phyloP scores from a whole-genome alignment of 2,888 invertebrate species.

The Scaptomyza tumidula region DNA sequence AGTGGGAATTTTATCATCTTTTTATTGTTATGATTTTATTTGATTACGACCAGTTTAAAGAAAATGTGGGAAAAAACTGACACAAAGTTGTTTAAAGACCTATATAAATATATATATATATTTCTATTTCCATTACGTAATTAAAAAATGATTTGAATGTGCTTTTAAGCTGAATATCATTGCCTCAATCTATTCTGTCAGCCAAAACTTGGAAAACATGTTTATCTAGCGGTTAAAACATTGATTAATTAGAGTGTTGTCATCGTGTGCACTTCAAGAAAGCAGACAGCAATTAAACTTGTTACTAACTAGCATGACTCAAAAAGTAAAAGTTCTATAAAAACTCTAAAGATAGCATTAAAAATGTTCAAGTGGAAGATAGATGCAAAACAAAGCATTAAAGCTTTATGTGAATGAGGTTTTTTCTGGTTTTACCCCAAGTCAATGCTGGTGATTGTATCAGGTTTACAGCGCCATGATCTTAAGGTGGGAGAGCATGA shows the following conservation, averaged over 20 bases:
- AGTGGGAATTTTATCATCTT: too few species aligned
- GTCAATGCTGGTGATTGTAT: constrained; percentile 24
- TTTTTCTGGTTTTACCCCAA: constrained; percentile 12
- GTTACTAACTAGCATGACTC: neutral
- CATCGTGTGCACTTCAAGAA: neutral
- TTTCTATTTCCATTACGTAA: too few species aligned
- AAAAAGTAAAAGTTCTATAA: neutral
- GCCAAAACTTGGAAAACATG: neutral
- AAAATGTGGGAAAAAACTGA: too few species aligned
- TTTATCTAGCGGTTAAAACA: neutral
- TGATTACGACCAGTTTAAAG: too few species aligned
- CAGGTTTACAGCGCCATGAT: constrained; percentile 19
- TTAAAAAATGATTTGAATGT: too few species aligned
- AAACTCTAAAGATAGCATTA: constrained; percentile 1
- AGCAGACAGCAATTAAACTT: neutral
- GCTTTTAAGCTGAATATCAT: too few species aligned
- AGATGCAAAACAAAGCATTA: too few species aligned
- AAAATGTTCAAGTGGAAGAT: neutral
- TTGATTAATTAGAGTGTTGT: neutral
- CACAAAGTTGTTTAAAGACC: too few species aligned
- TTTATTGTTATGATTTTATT: too few species aligned
- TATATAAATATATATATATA: too few species aligned
- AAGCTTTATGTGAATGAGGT: constrained; percentile 17
- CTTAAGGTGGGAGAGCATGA: constrained; percentile 32
- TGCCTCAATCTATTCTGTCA: too few species aligned